Base-by-base conservation (phyloP, 2,888 invertebrate species). In the Ophioninae sp. region DNA sequence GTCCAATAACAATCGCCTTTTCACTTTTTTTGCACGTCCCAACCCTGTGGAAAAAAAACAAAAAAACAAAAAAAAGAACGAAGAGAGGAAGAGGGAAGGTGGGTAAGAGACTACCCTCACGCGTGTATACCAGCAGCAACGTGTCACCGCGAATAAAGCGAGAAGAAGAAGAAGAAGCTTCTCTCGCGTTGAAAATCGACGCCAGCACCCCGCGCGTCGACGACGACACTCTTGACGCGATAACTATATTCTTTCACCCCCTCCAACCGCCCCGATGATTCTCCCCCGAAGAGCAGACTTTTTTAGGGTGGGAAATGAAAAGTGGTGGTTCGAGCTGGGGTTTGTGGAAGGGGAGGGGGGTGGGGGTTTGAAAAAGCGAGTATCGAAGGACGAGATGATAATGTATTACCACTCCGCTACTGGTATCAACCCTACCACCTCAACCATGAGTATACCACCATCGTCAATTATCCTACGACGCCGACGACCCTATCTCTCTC, bases 1-100 rank as follows among this genome's bases (percentile, higher is more conserved):
- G 84, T 81, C 81, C 81, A 81, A 84, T 81, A 81, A 84, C 84
- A 81, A 84, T 84, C 79, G 76, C 41, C 78, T 78, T 64, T 78
- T 44, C 76, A 58, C 65, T 58, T 58, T 74, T 68, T 39, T 59
- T 20, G 30, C 30, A 30, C 1, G 39, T 58, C 22, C 61, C 5
- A 7, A 23, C 41, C 23, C 51, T 23, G 17, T 23, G 23, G 23
- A 23, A 30, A 30, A 30, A 30, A 30, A 30, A 30, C 1, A 30
- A 30, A 30, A 30, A 30, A 30, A 30, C 1, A 30, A 30, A 1
- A 30, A 30, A 30, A 30, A 1, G 30, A 30, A 30, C 1, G 78
- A 74, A 56, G 59, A 39, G 71, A 67, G 72, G 67, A 78, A 68
- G 37, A 71, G 51, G n/a, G 41, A 23, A 7, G 64, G 30, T 73